These are phyloP conservation scores for Brachionus rubens DNA, from an alignment of 1,140 invertebrate genomes.

Conservation along the genomic window DNA sequence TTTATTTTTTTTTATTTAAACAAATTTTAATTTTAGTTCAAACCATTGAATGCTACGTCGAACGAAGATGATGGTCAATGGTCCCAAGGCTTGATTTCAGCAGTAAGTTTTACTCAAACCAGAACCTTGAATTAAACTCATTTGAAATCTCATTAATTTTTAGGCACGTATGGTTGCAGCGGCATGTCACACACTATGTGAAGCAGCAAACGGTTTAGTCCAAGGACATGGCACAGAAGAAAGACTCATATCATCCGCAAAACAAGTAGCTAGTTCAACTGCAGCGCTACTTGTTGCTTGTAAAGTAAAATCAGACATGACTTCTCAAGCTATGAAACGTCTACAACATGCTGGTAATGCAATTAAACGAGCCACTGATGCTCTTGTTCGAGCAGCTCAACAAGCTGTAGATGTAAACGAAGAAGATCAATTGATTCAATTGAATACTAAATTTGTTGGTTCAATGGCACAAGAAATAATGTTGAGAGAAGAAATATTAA, in stretches of 20 bases:
- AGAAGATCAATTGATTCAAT: constrained; percentile 74
- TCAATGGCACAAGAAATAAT: constrained; percentile 65
- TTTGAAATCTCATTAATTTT: constrained; percentile 70
- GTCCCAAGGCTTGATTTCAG: constrained; percentile 95
- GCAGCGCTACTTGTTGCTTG: constrained; percentile 94
- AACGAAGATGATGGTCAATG: constrained; percentile 86
- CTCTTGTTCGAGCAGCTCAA: constrained; percentile 86
- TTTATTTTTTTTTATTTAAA: neutral
- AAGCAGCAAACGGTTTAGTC: constrained; percentile 92
- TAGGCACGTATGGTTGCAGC: constrained; percentile 87
- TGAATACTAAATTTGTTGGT: constrained; percentile 85
- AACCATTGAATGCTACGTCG: neutral
- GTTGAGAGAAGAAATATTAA: constrained; percentile 71
- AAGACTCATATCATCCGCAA: constrained; percentile 89
- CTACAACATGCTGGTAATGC: constrained; percentile 75
- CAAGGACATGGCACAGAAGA: constrained; percentile 91
- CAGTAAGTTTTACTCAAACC: constrained; percentile 59
- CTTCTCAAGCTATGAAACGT: constrained; percentile 85
- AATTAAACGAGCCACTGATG: constrained; percentile 94
- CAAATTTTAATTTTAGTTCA: constrained; percentile 10
- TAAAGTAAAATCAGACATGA: constrained; percentile 94
- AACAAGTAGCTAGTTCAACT: constrained; percentile 91
- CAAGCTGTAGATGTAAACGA: constrained; percentile 86
- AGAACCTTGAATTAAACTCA: neutral
- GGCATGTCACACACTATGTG: constrained; percentile 91